Percentiles rank a stretch among this genome's conserved stretches.
Conservation (phyloP, 2,797 vertebrate genomes). For the Somateria mollissima region DNA sequence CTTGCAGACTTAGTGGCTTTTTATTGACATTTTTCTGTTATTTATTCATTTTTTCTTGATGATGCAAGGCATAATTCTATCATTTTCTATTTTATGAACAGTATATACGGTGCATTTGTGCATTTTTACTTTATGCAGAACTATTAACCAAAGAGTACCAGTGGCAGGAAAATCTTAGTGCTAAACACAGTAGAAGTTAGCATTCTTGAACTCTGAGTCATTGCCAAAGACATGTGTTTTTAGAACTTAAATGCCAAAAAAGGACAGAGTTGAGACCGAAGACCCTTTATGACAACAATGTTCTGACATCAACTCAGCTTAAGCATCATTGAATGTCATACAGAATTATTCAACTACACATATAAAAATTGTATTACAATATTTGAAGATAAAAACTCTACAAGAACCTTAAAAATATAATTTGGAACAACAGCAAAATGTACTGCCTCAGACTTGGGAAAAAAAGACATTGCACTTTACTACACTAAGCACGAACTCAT, state of each 20-base stretch:
- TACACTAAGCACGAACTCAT: background rate
- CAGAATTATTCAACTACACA: background rate
- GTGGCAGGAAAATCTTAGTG: slow-evolving; percentile 33
- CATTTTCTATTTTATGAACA: slow-evolving; percentile 46
- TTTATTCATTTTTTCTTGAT: slow-evolving; percentile 60
- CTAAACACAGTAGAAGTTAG: slow-evolving; percentile 40
- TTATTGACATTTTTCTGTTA: slow-evolving; percentile 40
- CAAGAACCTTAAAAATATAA: background rate
- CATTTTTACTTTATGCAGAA: slow-evolving; percentile 1
- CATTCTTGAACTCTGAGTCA: background rate
- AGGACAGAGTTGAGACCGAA: slow-evolving; percentile 35
- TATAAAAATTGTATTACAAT: background rate
- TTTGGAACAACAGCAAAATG: background rate
- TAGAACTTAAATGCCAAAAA: slow-evolving; percentile 46
- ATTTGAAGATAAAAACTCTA: background rate
- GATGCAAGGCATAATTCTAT: slow-evolving; percentile 44
- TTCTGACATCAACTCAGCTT: background rate
- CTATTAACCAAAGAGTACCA: slow-evolving; percentile 24
- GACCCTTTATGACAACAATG: background rate
- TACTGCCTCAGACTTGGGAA: background rate
- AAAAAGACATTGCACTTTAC: background rate
- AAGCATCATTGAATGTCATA: background rate
- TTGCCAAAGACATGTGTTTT: slow-evolving; percentile 31
- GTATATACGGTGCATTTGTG: background rate
- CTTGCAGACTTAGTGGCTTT: slow-evolving; percentile 6